Evolutionary conservation across 2,113 vertebrate species (phyloP).

Genomic region (Gymnorhina tibicen): DNA sequence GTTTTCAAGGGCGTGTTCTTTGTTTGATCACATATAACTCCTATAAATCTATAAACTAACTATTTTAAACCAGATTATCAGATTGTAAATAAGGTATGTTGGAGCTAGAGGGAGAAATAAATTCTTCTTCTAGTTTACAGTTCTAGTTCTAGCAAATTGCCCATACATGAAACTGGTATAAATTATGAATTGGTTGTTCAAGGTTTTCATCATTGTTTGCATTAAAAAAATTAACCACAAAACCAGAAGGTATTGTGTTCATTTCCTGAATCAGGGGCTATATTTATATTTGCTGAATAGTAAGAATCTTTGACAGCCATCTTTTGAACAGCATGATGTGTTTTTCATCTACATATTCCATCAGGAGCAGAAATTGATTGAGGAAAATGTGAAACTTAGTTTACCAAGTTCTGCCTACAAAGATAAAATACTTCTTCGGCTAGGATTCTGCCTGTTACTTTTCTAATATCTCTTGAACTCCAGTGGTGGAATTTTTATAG

Average conservation of each 20-base stretch:
- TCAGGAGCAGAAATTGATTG: neutral
- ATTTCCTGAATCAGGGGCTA: neutral
- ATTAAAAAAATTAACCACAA: neutral
- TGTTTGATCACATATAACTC: neutral
- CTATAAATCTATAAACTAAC: neutral
- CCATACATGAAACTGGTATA: neutral
- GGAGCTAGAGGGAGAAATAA: neutral
- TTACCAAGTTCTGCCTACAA: neutral
- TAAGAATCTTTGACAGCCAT: neutral
- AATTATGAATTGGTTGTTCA: neutral
- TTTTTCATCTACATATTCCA: neutral
- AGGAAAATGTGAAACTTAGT: neutral
- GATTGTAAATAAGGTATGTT: neutral
- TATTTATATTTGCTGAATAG: neutral
- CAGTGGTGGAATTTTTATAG: neutral
- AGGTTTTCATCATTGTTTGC: neutral
- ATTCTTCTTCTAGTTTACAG: neutral
- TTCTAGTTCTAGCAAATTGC: neutral
- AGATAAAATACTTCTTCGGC: neutral
- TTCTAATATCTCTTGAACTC: neutral
- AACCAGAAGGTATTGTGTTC: neutral
- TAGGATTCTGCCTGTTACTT: neutral
- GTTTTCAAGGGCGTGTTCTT: neutral
- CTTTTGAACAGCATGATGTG: neutral
- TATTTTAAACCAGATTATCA: slow-evolving; percentile 19